Evolutionary conservation across 2,797 vertebrate species (phyloP), one percentile per base, ranked within the genome.

Genomic region (Myotis pilosus): DNA sequence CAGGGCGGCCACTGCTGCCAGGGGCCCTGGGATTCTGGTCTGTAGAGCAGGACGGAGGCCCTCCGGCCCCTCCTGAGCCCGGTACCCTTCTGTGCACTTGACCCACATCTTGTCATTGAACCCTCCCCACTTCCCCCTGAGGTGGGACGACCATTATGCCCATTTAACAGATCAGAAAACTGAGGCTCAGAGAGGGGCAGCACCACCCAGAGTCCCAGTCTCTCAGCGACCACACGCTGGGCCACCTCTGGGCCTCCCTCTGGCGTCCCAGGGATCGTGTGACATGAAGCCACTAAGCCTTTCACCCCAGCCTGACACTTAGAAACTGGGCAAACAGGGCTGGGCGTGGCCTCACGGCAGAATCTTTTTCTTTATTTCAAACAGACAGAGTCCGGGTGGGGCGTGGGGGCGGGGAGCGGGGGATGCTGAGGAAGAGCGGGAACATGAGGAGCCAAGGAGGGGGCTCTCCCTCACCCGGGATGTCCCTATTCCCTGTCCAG

Each of bases 321-420:
- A 3, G 30, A 28, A 30, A 76, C 23, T 0, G 4, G 49, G 12
- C 25, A 10, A 1, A 64, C 1, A 23, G 30, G 19, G 53, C 5
- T 30, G 72, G 41, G 12, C 7, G 1, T 0, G 49, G 36, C 30
- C 23, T 10, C 57, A 64, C 12, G 3, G 76, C 71, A 8, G 30
- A 28, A 82, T 69, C 44, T 5, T 36, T 1, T 51, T 64, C 55
- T 94, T 95, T 95, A 97, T 96, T 94, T 89, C 16, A 47, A 89
- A 75, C 6, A 0, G 23, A 66, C 12, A 60, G 2, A 13, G 36
- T 28, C 84, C 4, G 0, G 89, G 44, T 17, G 4, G 60, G 25
- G 12, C 12, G 10, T 4, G 4, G 8, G 57, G 57, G 57, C 2
- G 3, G 25, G 11, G 25, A 55, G 53, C 12, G 0, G 89, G 47